phyloP scores from a whole-genome alignment of 2,888 invertebrate species.

The Plagodis dolabraria region DNA sequence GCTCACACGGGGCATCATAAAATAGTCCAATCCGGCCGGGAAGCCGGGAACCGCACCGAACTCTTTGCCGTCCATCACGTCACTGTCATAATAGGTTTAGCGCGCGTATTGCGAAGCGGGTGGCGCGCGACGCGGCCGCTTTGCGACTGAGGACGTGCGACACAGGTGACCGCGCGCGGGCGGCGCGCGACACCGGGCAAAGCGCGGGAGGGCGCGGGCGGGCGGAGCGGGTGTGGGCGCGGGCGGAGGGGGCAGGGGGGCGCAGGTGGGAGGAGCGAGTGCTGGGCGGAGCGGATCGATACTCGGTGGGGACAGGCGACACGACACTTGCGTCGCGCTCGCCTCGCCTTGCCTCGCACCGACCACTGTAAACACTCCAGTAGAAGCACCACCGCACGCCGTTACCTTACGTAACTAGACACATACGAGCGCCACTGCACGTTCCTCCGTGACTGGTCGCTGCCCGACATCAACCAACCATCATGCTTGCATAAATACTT shows the following conservation, averaged over 20 bases:
- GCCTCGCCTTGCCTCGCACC: conserved; percentile 51
- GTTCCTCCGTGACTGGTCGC: conserved; percentile 35
- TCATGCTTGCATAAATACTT: conserved; percentile 5
- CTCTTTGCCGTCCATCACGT: conserved; percentile 83
- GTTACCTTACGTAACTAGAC: conserved; percentile 66
- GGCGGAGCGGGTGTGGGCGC: conserved; percentile 56
- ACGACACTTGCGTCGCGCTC: conserved; percentile 77
- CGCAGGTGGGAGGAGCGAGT: conserved; percentile 78
- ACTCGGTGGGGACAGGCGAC: conserved; percentile 81
- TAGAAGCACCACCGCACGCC: conserved; percentile 52
- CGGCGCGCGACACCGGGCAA: conserved; percentile 75
- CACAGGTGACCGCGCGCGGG: conserved; percentile 84
- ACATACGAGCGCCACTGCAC: conserved; percentile 39
- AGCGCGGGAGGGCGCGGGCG: conserved; percentile 65
- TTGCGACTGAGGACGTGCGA: conserved; percentile 84
- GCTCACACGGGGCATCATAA: conserved; percentile 86
- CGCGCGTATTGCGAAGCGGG: conserved; percentile 72
- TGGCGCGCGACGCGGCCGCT: conserved; percentile 86
- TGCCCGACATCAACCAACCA: conserved; percentile 19
- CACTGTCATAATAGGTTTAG: conserved; percentile 71
- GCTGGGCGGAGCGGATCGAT: conserved; percentile 84
- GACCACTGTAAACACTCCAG: conserved; percentile 72
- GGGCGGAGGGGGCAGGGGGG: conserved; percentile 48
- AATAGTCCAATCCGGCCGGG: conserved; percentile 80
- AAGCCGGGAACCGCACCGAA: conserved; percentile 79